phyloP scores from a whole-genome alignment of 2,888 invertebrate genomes.

The Neoascia interrupta region DNA sequence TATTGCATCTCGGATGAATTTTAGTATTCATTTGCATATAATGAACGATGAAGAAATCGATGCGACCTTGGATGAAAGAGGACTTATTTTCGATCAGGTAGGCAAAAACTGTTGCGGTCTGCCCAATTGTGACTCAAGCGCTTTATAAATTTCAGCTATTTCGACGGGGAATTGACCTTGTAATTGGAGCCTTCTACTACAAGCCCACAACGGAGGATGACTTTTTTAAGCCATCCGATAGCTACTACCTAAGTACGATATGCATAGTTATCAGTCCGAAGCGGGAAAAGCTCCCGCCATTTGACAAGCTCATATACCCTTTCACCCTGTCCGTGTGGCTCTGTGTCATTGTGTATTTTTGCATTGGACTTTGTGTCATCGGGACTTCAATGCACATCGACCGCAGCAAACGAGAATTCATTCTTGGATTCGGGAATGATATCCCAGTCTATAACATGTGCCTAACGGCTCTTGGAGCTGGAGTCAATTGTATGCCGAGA shows the following conservation, averaged over 20 bases:
- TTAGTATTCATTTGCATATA: slow-evolving; percentile 71
- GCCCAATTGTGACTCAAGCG: neutral
- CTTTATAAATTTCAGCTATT: slow-evolving; percentile 70
- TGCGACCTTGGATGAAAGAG: slow-evolving; percentile 71
- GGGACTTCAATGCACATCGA: slow-evolving; percentile 29
- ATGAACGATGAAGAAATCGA: slow-evolving; percentile 71
- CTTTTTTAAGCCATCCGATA: slow-evolving; percentile 72
- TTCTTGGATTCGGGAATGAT: slow-evolving; percentile 69
- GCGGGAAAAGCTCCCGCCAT: slow-evolving; percentile 71
- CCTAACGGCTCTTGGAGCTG: slow-evolving; percentile 70
- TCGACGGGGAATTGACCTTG: slow-evolving; percentile 72
- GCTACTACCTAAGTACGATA: slow-evolving; percentile 73
- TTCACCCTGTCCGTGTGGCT: slow-evolving; percentile 73
- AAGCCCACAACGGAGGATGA: slow-evolving; percentile 59
- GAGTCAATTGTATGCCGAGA: slow-evolving; percentile 46
- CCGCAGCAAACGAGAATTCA: slow-evolving; percentile 49
- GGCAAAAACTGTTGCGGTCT: neutral
- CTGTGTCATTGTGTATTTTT: slow-evolving; percentile 64
- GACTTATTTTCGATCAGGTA: slow-evolving; percentile 72
- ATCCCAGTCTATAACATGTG: slow-evolving; percentile 71
- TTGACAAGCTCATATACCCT: slow-evolving; percentile 74
- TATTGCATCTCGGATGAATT: slow-evolving; percentile 73
- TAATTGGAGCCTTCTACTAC: slow-evolving; percentile 73
- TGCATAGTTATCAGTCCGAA: slow-evolving; percentile 73
- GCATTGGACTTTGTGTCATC: slow-evolving; percentile 57